Base-by-base conservation (phyloP, 1,140 invertebrate genomes). In the Cotesia glomerata region DNA sequence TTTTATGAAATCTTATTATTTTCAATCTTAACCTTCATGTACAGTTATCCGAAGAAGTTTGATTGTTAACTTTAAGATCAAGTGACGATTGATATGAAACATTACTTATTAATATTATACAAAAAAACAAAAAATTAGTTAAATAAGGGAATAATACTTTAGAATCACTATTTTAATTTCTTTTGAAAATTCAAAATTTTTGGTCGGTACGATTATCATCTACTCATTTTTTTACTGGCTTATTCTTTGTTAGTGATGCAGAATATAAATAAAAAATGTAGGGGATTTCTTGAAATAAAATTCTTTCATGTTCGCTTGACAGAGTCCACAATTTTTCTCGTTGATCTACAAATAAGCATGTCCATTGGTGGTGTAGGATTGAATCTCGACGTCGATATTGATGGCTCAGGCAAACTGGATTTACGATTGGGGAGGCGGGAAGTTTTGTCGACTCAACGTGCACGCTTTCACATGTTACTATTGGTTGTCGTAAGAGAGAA, bases 271-370 rank as follows among this genome's bases (percentile, higher is more conserved):
- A 26, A 26, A 26, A 26, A 26, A 26, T 1, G 1, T 26, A 26
- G 49, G 14, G 39, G 18, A 70, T 62, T 69, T 14, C 11, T 49
- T 52, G 26, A 7, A 26, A 32, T 34, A 71, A 56, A 72, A 72
- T 72, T 72, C 63, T 72, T 59, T 54, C 35, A 65, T 63, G 63
- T 72, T 35, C 70, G 35, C 54, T n/a, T 45, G 61, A 54, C 39
- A 26, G 14, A 45, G 49, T 52, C 51, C 14, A 54, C 52, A 72
- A 66, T 72, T 72, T 72, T 72, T 72, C 63, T 72, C 63, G 52
- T 51, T 66, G 70, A 66, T 72, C 70, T 72, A 72, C 52, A 35
- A 72, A 72, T 72, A 72, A 72, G 70, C 63, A 72, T 72, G 70
- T 72, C 70, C 70, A 63, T 64, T 35, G 11, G 70, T 65, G 16